Conservation (phyloP, 2,113 vertebrate genomes). For the Tragulus kanchil region DNA sequence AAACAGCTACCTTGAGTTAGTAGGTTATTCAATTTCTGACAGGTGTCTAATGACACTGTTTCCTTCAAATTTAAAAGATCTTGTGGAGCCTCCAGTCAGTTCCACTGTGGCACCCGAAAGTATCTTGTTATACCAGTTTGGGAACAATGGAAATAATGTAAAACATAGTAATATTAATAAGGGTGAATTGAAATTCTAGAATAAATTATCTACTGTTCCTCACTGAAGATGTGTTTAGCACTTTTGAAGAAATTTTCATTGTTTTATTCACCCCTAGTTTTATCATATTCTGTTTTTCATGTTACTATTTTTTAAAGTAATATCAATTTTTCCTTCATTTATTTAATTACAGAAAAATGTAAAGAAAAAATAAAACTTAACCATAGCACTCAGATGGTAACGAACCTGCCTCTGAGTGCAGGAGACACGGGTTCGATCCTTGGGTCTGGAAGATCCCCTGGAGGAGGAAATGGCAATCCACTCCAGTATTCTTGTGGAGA, state of each 20-base stretch:
- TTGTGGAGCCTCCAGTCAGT: not conserved
- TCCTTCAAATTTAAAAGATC: not conserved
- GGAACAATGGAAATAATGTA: not conserved
- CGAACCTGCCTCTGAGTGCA: not conserved
- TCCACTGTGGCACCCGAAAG: not conserved
- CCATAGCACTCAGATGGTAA: not conserved
- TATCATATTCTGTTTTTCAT: not conserved
- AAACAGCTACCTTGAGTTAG: not conserved
- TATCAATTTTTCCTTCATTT: not conserved
- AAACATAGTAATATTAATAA: not conserved
- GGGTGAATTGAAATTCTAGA: not conserved
- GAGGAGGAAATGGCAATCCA: not conserved
- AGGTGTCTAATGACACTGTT: not conserved
- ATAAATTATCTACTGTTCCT: not conserved
- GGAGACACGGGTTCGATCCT: not conserved
- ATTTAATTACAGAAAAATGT: not conserved
- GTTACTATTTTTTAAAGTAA: not conserved
- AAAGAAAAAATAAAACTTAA: conserved; percentile 10
- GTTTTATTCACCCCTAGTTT: conserved; percentile 1
- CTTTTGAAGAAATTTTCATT: not conserved
- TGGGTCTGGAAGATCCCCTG: not conserved
- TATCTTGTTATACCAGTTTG: not conserved
- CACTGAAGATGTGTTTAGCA: not conserved
- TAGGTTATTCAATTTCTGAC: not conserved
- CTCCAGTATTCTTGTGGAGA: not conserved